These are phyloP conservation scores for Cepphus grylle DNA, from an alignment of 2,113 vertebrate species.

Conservation along the genomic window DNA sequence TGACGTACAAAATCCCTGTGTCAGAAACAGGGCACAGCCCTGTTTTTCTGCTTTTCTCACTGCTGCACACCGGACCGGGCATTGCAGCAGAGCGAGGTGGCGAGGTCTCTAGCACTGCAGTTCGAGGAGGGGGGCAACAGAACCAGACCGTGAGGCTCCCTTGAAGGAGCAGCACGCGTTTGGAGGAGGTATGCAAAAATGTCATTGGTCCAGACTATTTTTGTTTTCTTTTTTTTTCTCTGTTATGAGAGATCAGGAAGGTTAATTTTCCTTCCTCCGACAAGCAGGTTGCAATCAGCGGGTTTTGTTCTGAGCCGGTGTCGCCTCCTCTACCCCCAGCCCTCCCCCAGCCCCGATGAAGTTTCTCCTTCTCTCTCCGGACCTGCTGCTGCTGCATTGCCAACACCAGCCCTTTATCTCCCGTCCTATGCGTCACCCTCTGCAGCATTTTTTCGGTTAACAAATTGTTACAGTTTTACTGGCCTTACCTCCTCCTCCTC, in stretches of 20 bases:
- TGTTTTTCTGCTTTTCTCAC: background rate
- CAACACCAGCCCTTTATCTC: background rate
- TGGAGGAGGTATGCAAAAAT: background rate
- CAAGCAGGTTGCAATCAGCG: background rate
- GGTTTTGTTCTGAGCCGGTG: background rate
- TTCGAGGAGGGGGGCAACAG: background rate
- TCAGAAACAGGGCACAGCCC: background rate
- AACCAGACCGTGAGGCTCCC: background rate
- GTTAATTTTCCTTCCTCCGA: background rate
- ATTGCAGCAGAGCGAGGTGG: accelerated
- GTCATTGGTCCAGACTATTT: accelerated
- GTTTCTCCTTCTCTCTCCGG: background rate
- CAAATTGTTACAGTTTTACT: slow-evolving; percentile 28
- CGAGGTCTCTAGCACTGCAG: background rate
- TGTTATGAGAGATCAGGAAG: background rate
- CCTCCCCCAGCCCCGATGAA: background rate
- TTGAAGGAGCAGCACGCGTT: accelerated
- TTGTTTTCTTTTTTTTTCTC: background rate
- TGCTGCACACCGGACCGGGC: accelerated
- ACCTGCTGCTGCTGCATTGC: background rate
- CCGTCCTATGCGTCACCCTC: background rate
- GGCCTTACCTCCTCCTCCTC: background rate
- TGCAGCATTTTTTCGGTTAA: background rate
- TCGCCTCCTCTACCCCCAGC: background rate
- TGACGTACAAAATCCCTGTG: accelerated